Evolutionary conservation across 2,113 vertebrate species (phyloP).

Genomic region (Phalacrocorax carbo): DNA sequence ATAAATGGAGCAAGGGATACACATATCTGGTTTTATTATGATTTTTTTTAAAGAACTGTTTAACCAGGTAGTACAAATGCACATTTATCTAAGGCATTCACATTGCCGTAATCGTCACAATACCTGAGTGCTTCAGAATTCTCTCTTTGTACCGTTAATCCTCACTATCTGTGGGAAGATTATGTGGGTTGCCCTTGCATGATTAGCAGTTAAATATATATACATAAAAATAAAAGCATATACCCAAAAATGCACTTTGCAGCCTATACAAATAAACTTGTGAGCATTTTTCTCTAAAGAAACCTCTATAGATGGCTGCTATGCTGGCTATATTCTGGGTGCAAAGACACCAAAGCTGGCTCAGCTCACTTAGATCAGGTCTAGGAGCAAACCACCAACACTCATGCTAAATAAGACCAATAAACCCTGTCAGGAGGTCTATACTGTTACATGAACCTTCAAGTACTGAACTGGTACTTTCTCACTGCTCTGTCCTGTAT

Average conservation of each 20-base stretch:
- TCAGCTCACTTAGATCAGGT: neutral
- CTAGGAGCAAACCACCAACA: neutral
- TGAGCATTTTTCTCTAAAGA: neutral
- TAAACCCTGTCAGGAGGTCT: neutral
- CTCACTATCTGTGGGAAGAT: neutral
- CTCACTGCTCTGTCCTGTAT: neutral
- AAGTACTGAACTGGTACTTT: neutral
- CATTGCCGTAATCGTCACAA: neutral
- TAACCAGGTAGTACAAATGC: neutral
- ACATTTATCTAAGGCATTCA: neutral
- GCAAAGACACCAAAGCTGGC: neutral
- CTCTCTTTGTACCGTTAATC: neutral
- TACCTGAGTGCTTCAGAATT: neutral
- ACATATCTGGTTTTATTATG: neutral
- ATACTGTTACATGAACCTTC: fast-evolving
- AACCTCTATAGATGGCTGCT: neutral
- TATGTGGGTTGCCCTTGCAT: neutral
- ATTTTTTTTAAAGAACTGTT: neutral
- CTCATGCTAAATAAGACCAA: neutral
- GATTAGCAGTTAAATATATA: neutral
- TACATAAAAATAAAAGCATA: neutral
- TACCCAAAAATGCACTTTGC: neutral
- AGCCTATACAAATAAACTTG: neutral
- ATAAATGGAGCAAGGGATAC: neutral
- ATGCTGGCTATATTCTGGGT: neutral